These are phyloP conservation scores for Setophaga coronata DNA, from an alignment of 2,113 vertebrate genomes.

Conservation along the genomic window DNA sequence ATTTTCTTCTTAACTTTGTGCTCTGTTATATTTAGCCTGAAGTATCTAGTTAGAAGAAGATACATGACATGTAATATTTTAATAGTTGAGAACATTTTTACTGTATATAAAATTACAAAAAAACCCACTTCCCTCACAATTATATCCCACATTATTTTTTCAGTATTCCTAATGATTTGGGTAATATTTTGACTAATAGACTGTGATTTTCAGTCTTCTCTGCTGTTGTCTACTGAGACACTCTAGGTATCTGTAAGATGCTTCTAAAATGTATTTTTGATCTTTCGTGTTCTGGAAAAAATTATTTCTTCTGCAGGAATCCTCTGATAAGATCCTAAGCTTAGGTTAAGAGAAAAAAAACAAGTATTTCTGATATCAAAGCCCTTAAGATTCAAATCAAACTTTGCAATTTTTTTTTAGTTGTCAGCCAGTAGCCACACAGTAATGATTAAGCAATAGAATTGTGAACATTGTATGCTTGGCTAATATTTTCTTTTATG, in stretches of 20 bases:
- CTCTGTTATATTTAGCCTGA: neutral
- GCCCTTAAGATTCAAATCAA: neutral
- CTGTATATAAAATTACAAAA: neutral
- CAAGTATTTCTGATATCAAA: neutral
- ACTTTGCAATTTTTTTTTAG: neutral
- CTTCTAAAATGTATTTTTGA: neutral
- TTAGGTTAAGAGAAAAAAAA: neutral
- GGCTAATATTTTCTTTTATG: neutral
- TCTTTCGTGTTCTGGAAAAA: neutral
- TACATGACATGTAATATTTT: neutral
- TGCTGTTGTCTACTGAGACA: neutral
- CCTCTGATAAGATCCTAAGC: neutral
- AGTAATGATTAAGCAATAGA: neutral
- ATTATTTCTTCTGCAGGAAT: neutral
- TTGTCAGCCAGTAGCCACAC: neutral
- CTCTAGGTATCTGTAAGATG: neutral
- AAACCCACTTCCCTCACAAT: neutral
- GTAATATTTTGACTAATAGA: neutral
- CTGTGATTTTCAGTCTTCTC: neutral
- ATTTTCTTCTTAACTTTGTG: neutral
- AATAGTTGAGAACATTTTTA: neutral
- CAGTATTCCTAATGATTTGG: neutral
- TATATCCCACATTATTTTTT: neutral
- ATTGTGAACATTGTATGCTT: neutral
- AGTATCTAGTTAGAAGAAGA: neutral